phyloP scores from a whole-genome alignment of 2,888 invertebrate genomes.

The Dione vanillae region DNA sequence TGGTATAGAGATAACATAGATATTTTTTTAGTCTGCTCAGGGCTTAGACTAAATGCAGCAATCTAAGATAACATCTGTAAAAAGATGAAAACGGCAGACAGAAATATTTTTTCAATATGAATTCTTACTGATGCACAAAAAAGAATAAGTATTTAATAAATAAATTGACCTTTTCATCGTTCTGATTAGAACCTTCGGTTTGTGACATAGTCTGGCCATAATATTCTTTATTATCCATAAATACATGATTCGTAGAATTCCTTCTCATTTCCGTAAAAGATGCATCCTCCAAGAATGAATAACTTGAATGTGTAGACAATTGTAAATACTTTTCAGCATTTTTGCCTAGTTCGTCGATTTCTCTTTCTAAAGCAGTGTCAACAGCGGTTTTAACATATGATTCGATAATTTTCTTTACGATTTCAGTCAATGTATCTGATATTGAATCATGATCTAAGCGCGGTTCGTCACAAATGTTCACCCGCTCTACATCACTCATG shows the following conservation, averaged over 20 bases:
- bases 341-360: slow-evolving; percentile 31
- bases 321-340: slow-evolving; percentile 46
- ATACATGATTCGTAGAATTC: slow-evolving; percentile 44
- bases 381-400: slow-evolving; percentile 59
- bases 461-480: slow-evolving; percentile 51
- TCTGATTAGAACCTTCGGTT: not conserved
- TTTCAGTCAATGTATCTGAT: slow-evolving; percentile 53
- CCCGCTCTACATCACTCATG: slow-evolving; percentile 70
- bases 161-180: slow-evolving; percentile 7
- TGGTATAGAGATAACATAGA: too few species aligned
- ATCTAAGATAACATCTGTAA: too few species aligned
- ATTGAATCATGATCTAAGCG: slow-evolving; percentile 42
- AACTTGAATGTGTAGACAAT: slow-evolving; percentile 54
- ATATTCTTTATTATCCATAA: slow-evolving; percentile 2
- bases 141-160: not conserved
- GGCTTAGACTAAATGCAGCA: too few species aligned
- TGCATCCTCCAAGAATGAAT: slow-evolving; percentile 59
- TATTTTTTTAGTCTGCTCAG: too few species aligned
- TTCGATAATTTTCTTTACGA: slow-evolving; percentile 62
- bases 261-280: slow-evolving; percentile 51
- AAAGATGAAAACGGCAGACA: too few species aligned
- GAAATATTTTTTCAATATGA: not conserved
- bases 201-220: slow-evolving; percentile 8
- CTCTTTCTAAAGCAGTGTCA: slow-evolving; percentile 52
- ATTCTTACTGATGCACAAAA: not conserved